These are phyloP conservation scores for Mactromeris polynyma DNA, from an alignment of 2,888 invertebrate species.

Conservation along the genomic window DNA sequence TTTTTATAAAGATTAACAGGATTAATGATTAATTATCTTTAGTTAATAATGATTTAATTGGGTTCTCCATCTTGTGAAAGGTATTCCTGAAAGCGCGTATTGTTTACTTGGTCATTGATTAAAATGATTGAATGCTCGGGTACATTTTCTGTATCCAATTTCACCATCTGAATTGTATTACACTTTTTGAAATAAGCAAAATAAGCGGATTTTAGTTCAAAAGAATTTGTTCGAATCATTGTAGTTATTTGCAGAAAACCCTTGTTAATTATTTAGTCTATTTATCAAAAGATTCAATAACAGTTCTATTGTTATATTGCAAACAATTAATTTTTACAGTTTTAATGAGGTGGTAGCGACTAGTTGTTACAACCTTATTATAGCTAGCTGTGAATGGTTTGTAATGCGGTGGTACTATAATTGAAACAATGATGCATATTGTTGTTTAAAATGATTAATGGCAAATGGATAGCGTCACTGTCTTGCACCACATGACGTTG, in stretches of 20 bases:
- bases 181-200: background rate
- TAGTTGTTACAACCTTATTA: too few relatives aligned
- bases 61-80: background rate
- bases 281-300: background rate
- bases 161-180: background rate
- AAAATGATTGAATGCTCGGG: background rate
- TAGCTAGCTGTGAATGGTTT: background rate
- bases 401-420: background rate
- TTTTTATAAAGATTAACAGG: background rate
- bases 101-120: background rate
- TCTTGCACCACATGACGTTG: background rate
- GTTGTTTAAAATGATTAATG: conserved; percentile 9
- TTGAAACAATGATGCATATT: background rate
- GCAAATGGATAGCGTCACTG: background rate
- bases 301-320: background rate
- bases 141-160: background rate
- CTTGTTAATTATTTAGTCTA: background rate
- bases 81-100: background rate
- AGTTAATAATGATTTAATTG: conserved; percentile 10
- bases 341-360: too few relatives aligned
- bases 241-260: background rate
- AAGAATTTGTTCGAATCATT: background rate
- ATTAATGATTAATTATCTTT: conserved; percentile 14
- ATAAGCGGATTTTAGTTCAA: background rate
- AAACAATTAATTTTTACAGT: too few relatives aligned